Conservation (phyloP, 2,113 vertebrate species). For the Arothron firmamentum region DNA sequence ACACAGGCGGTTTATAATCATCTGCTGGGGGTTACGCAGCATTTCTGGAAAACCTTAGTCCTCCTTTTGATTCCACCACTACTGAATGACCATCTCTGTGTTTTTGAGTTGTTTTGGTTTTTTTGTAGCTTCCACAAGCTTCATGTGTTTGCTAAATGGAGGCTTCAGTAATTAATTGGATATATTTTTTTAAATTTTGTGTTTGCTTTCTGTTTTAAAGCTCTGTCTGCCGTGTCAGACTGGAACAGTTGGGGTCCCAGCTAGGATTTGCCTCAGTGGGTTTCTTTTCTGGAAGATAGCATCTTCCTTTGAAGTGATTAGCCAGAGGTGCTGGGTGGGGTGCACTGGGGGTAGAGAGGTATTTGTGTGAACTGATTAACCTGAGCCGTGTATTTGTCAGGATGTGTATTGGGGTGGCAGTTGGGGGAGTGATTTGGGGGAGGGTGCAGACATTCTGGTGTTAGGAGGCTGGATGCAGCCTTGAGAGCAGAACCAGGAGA, state of each 20-base stretch:
- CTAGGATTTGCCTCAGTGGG: constrained; percentile 33
- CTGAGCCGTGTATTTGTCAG: constrained; percentile 49
- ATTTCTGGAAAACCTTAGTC: not conserved
- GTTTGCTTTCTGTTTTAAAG: constrained; percentile 18
- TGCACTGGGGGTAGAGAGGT: constrained; percentile 22
- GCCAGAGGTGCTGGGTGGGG: constrained; percentile 63
- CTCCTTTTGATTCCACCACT: not conserved
- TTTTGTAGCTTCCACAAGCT: not conserved
- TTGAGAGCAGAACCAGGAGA: constrained; percentile 18
- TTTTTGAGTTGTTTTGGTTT: too few relatives aligned
- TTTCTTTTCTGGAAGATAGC: constrained; percentile 46
- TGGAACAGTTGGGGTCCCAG: constrained; percentile 11
- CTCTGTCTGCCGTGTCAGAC: constrained; percentile 15
- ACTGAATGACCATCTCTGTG: not conserved
- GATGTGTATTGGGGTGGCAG: constrained; percentile 21
- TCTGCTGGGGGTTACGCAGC: not conserved
- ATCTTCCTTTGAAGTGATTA: constrained; percentile 69
- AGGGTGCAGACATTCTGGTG: constrained; percentile 5
- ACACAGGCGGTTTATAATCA: not conserved
- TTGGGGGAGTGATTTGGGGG: not conserved
- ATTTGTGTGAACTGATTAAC: constrained; percentile 63
- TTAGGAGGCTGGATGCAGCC: constrained; percentile 16
- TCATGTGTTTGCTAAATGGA: not conserved
- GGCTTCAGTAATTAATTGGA: not conserved
- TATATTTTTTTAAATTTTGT: not conserved